These are phyloP conservation scores for Zophobas morio DNA, from an alignment of 1,140 invertebrate species.

Conservation along the genomic window DNA sequence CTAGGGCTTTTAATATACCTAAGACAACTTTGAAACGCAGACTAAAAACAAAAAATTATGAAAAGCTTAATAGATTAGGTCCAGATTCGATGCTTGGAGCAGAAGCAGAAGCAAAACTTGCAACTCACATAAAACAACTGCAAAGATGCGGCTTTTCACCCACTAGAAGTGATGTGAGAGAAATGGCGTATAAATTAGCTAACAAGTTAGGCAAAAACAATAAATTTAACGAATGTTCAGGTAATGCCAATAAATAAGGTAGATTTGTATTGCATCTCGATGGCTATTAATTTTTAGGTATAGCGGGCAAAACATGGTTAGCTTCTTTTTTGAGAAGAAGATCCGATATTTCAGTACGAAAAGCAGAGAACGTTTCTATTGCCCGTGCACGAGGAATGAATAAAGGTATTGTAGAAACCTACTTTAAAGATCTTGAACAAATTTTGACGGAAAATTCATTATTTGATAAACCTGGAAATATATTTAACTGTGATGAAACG, in stretches of 20 bases:
- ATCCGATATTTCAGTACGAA: conserved; percentile 53
- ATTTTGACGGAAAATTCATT: conserved; percentile 54
- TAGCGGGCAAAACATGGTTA: conserved; percentile 62
- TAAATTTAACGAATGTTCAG: conserved; percentile 62
- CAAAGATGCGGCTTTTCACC: conserved; percentile 58
- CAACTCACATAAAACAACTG: conserved; percentile 28
- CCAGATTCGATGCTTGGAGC: conserved; percentile 13
- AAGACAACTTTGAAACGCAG: conserved; percentile 40
- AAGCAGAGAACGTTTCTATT: conserved; percentile 58
- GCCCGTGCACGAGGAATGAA: conserved; percentile 52
- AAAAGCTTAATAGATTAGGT: conserved; percentile 24
- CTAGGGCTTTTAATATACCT: conserved; percentile 42
- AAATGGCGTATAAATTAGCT: conserved; percentile 58
- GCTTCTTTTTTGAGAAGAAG: conserved; percentile 55
- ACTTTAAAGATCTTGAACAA: conserved; percentile 55
- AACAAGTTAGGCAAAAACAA: conserved; percentile 61
- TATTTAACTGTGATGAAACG: conserved; percentile 58
- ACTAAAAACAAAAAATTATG: conserved; percentile 19
- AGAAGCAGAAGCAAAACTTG: conserved; percentile 35
- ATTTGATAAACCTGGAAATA: conserved; percentile 52
- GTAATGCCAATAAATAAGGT: conserved; percentile 42
- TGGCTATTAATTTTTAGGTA: not conserved
- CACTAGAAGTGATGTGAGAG: conserved; percentile 51
- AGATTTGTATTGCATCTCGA: not conserved
- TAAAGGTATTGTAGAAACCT: conserved; percentile 52